Evolutionary conservation across 2,888 invertebrate genomes (phyloP).

Genomic region (Microplitis manilae): DNA sequence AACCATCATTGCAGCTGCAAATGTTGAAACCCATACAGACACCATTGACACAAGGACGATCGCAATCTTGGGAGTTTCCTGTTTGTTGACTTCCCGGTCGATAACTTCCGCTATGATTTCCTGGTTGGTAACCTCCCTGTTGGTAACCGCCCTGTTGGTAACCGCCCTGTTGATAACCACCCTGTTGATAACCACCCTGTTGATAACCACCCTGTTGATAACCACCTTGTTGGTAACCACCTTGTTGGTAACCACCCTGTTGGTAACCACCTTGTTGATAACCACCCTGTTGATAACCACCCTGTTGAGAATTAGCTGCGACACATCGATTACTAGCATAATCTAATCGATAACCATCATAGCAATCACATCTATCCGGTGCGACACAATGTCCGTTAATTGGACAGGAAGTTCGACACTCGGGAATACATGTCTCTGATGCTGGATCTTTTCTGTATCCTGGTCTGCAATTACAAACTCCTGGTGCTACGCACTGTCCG

Average conservation of each 20-base stretch:
- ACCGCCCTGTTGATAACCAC: neutral
- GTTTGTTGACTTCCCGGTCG: neutral
- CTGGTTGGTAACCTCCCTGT: neutral
- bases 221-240: neutral
- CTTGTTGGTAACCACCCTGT: neutral
- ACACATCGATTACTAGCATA: conserved; percentile 45
- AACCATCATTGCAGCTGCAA: conserved; percentile 71
- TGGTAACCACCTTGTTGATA: neutral
- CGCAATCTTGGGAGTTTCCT: conserved; percentile 62
- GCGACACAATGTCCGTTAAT: conserved; percentile 73
- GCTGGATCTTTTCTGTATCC: conserved; percentile 59
- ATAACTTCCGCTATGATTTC: neutral
- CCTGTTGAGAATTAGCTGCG: neutral
- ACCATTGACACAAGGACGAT: conserved; percentile 71
- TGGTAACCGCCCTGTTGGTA: neutral
- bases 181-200: neutral
- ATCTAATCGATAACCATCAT: conserved; percentile 75
- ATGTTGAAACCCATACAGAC: conserved; percentile 71
- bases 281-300: neutral
- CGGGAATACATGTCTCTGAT: conserved; percentile 51
- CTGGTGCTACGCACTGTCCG: conserved; percentile 58
- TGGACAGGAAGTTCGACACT: conserved; percentile 64
- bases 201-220: neutral
- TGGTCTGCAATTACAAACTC: conserved; percentile 59
- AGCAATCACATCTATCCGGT: conserved; percentile 75